Evolutionary conservation across 2,888 invertebrate species (phyloP), one percentile per base, ranked within the genome.

Genomic region (Andrena minutula): DNA sequence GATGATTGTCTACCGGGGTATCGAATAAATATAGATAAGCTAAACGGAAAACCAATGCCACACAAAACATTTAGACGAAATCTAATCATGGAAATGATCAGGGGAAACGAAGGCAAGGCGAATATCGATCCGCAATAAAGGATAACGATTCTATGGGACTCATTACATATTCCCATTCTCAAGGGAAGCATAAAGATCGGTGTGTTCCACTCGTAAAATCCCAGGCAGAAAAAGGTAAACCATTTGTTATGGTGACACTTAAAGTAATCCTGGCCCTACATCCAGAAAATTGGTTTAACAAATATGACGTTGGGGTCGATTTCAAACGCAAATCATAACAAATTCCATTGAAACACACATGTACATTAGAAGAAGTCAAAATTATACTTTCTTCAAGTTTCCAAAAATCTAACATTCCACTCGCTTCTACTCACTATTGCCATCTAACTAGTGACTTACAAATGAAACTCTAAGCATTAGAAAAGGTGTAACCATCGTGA

Each of bases 101-200:
- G 23, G 20, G 56, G 10, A 56, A 56, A 23, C 26, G 23, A 23
- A 56, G 23, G 10, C 20, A 41, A 10, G 20, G 26, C 20, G 64
- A 35, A 35, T 64, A 64, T 64, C 64, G 41, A 26, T 26, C 20
- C 12, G 56, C 26, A 23, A 23, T 23, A 56, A 10, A 23, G 56
- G 20, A 53, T 53, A 23, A 8, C 56, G 23, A 56, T 26, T 56
- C 23, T 56, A 23, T 56, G 23, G 23, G 23, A 56, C 56, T 56
- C 56, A 56, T 56, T 23, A 56, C 56, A 56, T 56, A 26, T 23
- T 56, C 10, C 23, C 10, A 56, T 23, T 56, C 56, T 23, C 56
- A 1, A 56, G 56, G 56, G 56, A 56, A 26, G 23, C 56, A 56
- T 56, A 56, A 56, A 56, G 56, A 56, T 51, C 23, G 56, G 23